These are phyloP conservation scores for Sinocyclocheilus maitianheensis DNA, from an alignment of 2,113 vertebrate species.

Conservation along the genomic window DNA sequence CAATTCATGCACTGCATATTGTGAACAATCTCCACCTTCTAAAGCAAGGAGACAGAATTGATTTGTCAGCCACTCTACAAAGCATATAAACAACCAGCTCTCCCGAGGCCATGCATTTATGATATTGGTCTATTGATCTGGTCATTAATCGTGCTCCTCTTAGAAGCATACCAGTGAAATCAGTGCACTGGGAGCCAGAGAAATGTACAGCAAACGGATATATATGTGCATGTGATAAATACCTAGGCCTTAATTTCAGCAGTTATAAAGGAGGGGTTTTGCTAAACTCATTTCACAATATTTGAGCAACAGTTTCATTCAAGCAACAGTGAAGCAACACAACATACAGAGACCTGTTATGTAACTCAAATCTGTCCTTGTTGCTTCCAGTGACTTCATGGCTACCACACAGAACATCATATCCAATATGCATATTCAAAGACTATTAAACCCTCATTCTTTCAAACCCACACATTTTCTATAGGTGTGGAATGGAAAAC, in stretches of 20 bases:
- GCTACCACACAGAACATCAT: neutral
- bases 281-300: neutral
- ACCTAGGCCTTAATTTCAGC: neutral
- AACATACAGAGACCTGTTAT: conserved; percentile 10
- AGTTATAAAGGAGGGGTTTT: neutral
- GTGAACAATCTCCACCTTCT: neutral
- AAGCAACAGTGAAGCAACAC: conserved; percentile 10
- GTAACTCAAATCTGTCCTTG: conserved; percentile 16
- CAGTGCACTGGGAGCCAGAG: neutral
- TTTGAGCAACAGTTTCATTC: neutral
- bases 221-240: neutral
- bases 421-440: neutral
- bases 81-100: neutral
- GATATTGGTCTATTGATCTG: conserved; percentile 7
- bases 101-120: neutral
- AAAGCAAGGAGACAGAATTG: neutral
- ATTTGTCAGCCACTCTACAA: neutral
- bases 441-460: neutral
- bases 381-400: neutral
- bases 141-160: neutral
- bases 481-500: neutral
- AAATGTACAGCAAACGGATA: neutral
- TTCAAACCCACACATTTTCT: neutral
- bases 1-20: neutral
- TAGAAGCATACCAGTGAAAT: neutral